Base-by-base conservation (phyloP, 2,797 vertebrate species). In the Ciconia nigra region DNA sequence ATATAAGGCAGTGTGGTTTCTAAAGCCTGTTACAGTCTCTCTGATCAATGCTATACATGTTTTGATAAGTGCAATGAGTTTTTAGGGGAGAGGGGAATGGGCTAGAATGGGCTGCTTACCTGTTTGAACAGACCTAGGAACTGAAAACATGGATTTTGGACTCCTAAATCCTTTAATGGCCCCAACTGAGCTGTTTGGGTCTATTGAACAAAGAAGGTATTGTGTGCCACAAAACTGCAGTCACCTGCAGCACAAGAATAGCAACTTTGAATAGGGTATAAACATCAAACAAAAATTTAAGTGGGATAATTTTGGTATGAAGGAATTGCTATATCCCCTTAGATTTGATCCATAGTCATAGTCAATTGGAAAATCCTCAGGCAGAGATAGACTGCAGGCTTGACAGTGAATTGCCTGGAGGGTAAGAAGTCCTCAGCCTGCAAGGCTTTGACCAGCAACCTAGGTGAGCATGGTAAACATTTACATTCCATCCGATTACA, bases 81-180 rank as follows among this genome's bases (percentile, higher is more conserved):
- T 83, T 86, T 37, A 77, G 33, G 62, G 58, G 47, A 92, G 28
- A 83, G 8, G 20, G 11, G 29, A 87, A 82, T 20, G 25, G 67
- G n/a, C 47, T 49, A 78, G 39, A 88, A 63, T 26, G 44, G n/a
- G 70, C 54, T 83, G 7, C 41, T 69, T 90, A 90, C 76, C 49
- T 72, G 17, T 90, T 72, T 65, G 47, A 94, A 92, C 37, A 83
- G 69, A 92, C 17, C 15, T 4, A 83, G 72, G 41, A 87, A 91
- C 57, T 95, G 66, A 91, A 96, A 96, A 65, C 42, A 49, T 31
- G 63, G 37, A 71, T 92, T 91, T 97, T 88, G 83, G 33, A 67
- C 66, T 91, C 39, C 71, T 49, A 59, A 59, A 35, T 83, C 72
- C 44, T 54, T 33, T 66, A 87, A 92, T 79, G 31, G 65, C 62